Evolutionary conservation across 2,797 vertebrate genomes (phyloP), one percentile per base, ranked within the genome.

Genomic region (Acomys russatus): DNA sequence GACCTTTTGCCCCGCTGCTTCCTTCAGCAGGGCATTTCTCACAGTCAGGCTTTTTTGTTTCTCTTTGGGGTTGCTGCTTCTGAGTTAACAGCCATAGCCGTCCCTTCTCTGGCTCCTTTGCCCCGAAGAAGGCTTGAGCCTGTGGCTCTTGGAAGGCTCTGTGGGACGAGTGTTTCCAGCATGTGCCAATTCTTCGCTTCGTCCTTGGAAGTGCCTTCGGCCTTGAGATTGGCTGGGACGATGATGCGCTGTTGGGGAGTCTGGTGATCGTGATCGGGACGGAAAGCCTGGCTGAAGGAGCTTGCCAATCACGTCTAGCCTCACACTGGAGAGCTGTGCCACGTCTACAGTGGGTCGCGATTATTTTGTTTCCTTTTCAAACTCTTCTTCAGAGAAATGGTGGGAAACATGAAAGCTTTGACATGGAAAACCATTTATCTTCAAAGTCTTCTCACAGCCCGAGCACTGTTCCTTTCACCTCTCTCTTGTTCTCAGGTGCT

Each of bases 371-470:
- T 74, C 90, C 86, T 49, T 94, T 94, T 82, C 73, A 66, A 92
- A 88, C 28, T 54, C 64, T 51, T 25, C 54, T 63, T 90, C 59
- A 88, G 84, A 87, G 88, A 91, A 84, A 88, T 59, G 11, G 56
- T 86, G 88, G 82, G 80, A 89, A 79, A 80, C 59, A 94, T 12
- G 91, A 83, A 94, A 79, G 78, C 87, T 97, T 97, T 78, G 87
- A 94, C 85, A 96, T 25, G 1, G 64, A 96, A 92, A 78, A 38
- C 4, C n/a, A 80, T 86, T 92, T 77, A 66, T 74, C 89, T 82
- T 64, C 11, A 9, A n/a, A 35, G 79, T 94, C 9, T 74, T 77
- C 35, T 66, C 79, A 8, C 90, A 77, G 88, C 83, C 0, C 78
- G 84, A 96, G 76, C 12, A 30, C 22, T 64, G 89, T 94, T 63